phyloP scores from a whole-genome alignment of 2,113 vertebrate genomes.

The Tapirus terrestris region DNA sequence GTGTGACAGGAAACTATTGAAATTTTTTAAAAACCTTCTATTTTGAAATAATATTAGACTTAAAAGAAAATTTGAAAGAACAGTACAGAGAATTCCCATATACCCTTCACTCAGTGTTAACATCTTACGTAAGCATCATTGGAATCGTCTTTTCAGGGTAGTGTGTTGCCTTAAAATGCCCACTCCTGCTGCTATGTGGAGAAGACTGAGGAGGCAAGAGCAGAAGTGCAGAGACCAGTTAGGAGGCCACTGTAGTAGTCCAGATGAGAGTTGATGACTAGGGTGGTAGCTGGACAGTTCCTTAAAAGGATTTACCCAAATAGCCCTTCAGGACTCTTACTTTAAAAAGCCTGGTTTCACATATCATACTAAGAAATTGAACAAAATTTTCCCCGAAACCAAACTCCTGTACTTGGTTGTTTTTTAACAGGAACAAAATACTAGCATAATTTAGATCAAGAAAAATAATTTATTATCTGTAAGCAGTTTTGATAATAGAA shows the following conservation, averaged over 20 bases:
- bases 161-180: not conserved
- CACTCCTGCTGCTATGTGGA: not conserved
- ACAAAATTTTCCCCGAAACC: constrained; percentile 11
- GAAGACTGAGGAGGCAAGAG: not conserved
- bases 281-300: not conserved
- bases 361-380: constrained; percentile 11
- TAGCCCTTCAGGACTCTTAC: not conserved
- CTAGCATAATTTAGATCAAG: constrained; percentile 8
- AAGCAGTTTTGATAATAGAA: constrained; percentile 30
- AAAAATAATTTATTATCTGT: constrained; percentile 16
- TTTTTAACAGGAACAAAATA: constrained; percentile 10
- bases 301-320: not conserved
- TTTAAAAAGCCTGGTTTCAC: constrained; percentile 21
- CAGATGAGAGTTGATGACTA: not conserved
- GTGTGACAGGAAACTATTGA: not conserved
- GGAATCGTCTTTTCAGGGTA: not conserved
- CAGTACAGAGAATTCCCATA: not conserved
- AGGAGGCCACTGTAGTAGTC: not conserved
- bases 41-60: constrained; percentile 45
- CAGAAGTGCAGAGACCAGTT: not conserved
- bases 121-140: not conserved
- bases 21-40: not conserved
- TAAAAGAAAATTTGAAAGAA: not conserved
- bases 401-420: not conserved
- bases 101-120: not conserved